phyloP scores from a whole-genome alignment of 2,888 invertebrate species.

The Salpingus planirostris region DNA sequence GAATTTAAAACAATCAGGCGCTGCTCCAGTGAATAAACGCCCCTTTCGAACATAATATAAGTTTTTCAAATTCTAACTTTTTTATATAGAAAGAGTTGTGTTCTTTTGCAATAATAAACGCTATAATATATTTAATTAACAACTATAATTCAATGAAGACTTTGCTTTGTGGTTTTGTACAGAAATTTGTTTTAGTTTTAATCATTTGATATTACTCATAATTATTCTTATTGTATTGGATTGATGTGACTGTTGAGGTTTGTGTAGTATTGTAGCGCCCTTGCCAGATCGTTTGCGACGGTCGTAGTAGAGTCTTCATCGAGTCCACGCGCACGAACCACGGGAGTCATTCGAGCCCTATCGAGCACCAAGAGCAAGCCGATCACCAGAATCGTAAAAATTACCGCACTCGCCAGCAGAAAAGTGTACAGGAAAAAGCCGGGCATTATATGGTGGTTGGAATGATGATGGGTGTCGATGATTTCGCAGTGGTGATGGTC shows the following conservation, averaged over 20 bases:
- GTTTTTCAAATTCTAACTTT: background rate
- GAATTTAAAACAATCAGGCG: no score
- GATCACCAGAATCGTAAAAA: conserved; percentile 25
- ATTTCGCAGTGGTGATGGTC: conserved; percentile 20
- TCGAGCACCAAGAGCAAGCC: conserved; percentile 26
- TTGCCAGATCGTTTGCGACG: conserved; percentile 9
- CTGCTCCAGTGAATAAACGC: background rate
- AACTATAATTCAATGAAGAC: no score
- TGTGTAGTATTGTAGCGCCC: conserved; percentile 9
- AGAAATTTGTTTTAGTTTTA: conserved; percentile 14
- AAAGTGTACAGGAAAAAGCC: conserved; percentile 17
- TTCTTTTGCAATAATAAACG: conserved; percentile 1
- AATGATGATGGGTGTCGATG: conserved; percentile 12
- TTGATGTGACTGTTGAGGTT: conserved; percentile 5
- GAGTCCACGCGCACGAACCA: conserved; percentile 22
- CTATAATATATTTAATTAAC: no score
- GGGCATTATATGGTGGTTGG: conserved; percentile 14
- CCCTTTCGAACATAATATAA: conserved; percentile 1
- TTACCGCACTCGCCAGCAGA: conserved; percentile 22
- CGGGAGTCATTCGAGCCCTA: conserved; percentile 22
- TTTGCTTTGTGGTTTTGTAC: conserved; percentile 13
- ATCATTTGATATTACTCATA: no score
- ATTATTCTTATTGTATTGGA: no score
- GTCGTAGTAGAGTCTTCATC: conserved; percentile 7
- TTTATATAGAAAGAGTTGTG: background rate